phyloP scores from a whole-genome alignment of 2,113 vertebrate genomes.

The Scomber colias region DNA sequence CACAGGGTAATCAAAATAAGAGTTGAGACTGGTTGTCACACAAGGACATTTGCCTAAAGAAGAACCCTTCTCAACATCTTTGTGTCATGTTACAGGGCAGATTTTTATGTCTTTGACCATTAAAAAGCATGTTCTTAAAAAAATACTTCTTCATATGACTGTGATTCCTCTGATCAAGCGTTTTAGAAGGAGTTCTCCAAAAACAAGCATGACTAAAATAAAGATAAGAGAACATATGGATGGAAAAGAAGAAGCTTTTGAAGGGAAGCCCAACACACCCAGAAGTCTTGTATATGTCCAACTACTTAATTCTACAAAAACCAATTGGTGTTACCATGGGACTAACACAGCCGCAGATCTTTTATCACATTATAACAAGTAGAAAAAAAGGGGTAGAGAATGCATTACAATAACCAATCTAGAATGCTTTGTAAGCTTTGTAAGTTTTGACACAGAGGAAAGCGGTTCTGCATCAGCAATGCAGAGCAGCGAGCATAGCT shows the following conservation, averaged over 20 bases:
- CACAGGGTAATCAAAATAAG: background rate
- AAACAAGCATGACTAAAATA: background rate
- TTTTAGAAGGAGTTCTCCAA: background rate
- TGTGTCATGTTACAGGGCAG: background rate
- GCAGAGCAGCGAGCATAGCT: slow-evolving; percentile 44
- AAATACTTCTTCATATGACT: background rate
- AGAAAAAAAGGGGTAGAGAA: slow-evolving; percentile 17
- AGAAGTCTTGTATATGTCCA: background rate
- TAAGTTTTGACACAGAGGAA: slow-evolving; percentile 25
- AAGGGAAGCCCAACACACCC: slow-evolving; percentile 14
- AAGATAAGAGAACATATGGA: background rate
- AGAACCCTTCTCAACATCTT: too few species aligned
- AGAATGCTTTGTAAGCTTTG: slow-evolving; percentile 54
- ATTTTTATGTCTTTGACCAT: background rate
- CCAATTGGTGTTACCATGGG: background rate
- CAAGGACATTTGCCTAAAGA: background rate
- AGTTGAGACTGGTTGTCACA: background rate
- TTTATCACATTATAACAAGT: slow-evolving; percentile 24
- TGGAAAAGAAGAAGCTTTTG: slow-evolving; percentile 17
- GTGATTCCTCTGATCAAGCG: background rate
- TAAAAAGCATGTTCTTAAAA: too few species aligned
- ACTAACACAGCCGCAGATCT: slow-evolving; percentile 29
- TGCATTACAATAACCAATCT: slow-evolving; percentile 41
- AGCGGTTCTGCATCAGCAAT: slow-evolving; percentile 46
- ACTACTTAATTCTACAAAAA: background rate